A percentile compares a stretch with the other conserved stretches of the same genome.
Evolutionary conservation across 2,888 invertebrate species (phyloP).

Genomic region (Lacanobia oleracea): DNA sequence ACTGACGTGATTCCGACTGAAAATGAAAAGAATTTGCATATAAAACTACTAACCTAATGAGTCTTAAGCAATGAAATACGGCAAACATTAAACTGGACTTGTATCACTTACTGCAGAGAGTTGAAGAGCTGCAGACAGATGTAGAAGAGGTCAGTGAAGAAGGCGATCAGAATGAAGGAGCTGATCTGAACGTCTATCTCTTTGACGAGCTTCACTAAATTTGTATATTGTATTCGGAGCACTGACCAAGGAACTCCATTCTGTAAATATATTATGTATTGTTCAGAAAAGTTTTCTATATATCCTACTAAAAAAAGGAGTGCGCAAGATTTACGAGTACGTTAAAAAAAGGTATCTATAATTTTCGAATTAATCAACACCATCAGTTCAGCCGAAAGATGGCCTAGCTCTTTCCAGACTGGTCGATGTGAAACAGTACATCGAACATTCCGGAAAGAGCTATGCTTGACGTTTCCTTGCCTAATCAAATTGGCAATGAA

Average conservation of each 20-base stretch:
- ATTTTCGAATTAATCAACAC: no score
- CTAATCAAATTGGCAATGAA: no score
- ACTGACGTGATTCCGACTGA: slow-evolving; percentile 54
- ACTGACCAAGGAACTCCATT: slow-evolving; percentile 70
- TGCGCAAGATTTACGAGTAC: no score
- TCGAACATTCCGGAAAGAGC: no score
- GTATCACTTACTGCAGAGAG: slow-evolving; percentile 69
- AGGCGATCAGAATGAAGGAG: slow-evolving; percentile 72
- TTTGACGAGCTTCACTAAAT: slow-evolving; percentile 66
- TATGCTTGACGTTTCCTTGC: no score
- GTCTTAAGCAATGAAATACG: no score
- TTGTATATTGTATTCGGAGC: slow-evolving; percentile 69
- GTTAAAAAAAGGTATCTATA: no score
- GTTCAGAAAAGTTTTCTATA: neutral
- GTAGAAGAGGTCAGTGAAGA: slow-evolving; percentile 71
- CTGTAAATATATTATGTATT: slow-evolving; percentile 56
- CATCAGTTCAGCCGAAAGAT: no score
- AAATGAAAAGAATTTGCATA: slow-evolving; percentile 14
- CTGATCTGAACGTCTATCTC: slow-evolving; percentile 69
- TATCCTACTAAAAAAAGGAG: neutral
- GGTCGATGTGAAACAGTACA: no score
- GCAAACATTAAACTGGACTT: neutral
- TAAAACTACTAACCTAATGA: no score
- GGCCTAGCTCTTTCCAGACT: no score
- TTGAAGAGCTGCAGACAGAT: slow-evolving; percentile 72